Percentiles rank a stretch among this genome's conserved stretches.
Evolutionary conservation across 2,797 vertebrate genomes (phyloP).

Genomic region (Odontamblyopus rebecca): DNA sequence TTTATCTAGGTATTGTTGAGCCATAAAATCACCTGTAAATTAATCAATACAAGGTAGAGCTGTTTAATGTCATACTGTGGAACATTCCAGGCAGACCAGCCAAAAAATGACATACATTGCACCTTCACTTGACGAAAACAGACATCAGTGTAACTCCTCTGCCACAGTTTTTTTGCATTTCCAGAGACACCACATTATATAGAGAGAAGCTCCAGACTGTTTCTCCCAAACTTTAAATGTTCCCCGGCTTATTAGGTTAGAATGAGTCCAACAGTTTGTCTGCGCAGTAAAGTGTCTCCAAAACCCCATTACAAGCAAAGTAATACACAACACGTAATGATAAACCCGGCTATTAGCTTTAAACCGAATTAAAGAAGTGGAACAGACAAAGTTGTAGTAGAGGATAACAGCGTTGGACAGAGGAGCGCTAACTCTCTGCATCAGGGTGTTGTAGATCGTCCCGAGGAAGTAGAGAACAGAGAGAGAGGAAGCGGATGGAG

Average conservation of each 20-base stretch:
- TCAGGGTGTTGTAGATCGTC: slow-evolving; percentile 74
- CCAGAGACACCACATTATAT: neutral
- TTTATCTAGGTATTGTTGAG: too few relatives aligned
- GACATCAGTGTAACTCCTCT: neutral
- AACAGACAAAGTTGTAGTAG: slow-evolving; percentile 71
- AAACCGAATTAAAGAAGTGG: slow-evolving; percentile 69
- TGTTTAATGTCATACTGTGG: too few relatives aligned
- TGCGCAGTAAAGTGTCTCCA: slow-evolving; percentile 34
- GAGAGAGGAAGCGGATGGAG: neutral
- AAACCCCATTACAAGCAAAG: slow-evolving; percentile 58
- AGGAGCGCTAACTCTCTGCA: slow-evolving; percentile 62
- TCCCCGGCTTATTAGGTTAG: slow-evolving; percentile 48
- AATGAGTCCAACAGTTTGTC: slow-evolving; percentile 49
- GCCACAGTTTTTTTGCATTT: neutral
- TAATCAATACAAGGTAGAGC: too few relatives aligned
- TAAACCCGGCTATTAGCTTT: slow-evolving; percentile 60
- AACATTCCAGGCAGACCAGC: too few relatives aligned
- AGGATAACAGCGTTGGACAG: slow-evolving; percentile 68
- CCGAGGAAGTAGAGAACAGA: slow-evolving; percentile 70
- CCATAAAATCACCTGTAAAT: too few relatives aligned
- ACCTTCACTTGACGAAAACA: too few relatives aligned
- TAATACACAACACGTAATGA: slow-evolving; percentile 65
- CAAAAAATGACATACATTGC: too few relatives aligned
- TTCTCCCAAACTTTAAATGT: slow-evolving; percentile 29
- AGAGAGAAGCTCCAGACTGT: neutral